Evolutionary conservation across 2,888 invertebrate genomes (phyloP), one percentile per base, ranked within the genome.

Genomic region (Coleophora flavipennella): DNA sequence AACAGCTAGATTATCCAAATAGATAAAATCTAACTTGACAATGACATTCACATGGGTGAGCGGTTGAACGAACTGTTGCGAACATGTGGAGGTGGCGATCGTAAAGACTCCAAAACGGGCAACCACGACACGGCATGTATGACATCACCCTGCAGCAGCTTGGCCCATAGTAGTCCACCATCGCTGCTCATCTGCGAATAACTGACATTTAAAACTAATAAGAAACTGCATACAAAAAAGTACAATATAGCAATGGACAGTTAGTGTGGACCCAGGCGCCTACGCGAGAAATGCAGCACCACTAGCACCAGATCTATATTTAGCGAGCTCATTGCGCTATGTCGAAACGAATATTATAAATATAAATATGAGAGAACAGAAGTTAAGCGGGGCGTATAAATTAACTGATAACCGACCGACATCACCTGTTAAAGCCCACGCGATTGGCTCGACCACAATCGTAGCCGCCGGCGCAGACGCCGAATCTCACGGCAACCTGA

Each of bases 21-120:
- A 72, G 67, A 68, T 63, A 60, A 25, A 61, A 61, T 65, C 53
- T 55, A 49, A 62, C 62, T 62, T 65, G 66, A 68, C 68, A 68
- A 68, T 67, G 65, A 72, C 67, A 71, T 69, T 69, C 57, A 63
- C 50, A 67, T 69, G 65, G 52, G 49, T 53, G 51, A 54, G 50
- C 44, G 73, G 78, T 79, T 79, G 77, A 80, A 80, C 72, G 80
- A 83, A 80, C 83, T 62, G 63, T 50, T 59, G 64, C 66, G 50
- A 63, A 69, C 59, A 64, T 77, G 80, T 78, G 81, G 79, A 77
- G 81, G 79, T 78, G 81, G 69, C 51, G 72, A 64, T 77, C 78
- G 72, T 79, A 79, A 78, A 77, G 69, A 64, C 67, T 61, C 77
- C 77, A 73, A 78, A 80, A 69, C 65, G 65, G 78, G 74, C 69